Evolutionary conservation across 2,888 invertebrate genomes (phyloP).

Genomic region (Morpho helenor): DNA sequence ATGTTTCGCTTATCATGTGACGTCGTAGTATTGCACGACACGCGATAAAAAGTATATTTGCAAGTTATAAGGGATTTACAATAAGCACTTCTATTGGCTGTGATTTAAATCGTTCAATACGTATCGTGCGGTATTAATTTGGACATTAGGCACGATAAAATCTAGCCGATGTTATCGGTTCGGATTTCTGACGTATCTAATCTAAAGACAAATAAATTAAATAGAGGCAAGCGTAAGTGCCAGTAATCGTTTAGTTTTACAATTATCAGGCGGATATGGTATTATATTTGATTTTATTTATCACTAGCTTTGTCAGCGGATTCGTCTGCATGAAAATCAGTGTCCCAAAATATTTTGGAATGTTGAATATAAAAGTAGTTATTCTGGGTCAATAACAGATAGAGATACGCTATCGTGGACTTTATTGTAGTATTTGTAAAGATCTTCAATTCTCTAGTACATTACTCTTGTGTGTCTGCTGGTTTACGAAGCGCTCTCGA

Average conservation of each 20-base stretch:
- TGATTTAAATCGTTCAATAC: conserved; percentile 22
- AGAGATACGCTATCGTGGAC: no score
- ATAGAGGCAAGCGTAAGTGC: conserved; percentile 35
- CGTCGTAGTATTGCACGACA: no score
- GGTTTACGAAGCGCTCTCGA: no score
- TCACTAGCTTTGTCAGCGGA: no score
- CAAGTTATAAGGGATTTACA: conserved; percentile 16
- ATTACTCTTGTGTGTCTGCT: no score
- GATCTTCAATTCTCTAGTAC: no score
- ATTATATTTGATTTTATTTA: background rate
- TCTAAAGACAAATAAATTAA: conserved; percentile 51
- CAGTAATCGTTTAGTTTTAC: conserved; percentile 22
- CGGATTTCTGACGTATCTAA: conserved; percentile 45
- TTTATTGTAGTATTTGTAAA: no score
- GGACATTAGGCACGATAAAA: conserved; percentile 32
- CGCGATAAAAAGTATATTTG: background rate
- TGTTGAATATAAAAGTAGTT: no score
- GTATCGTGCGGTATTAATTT: conserved; percentile 29
- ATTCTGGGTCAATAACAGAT: no score
- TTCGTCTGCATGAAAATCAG: no score
- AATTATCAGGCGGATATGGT: conserved; percentile 17
- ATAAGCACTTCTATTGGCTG: conserved; percentile 18
- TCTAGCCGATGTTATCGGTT: conserved; percentile 42
- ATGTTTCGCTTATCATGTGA: no score
- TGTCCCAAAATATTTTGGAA: no score